phyloP scores from a whole-genome alignment of 2,888 invertebrate species.

The Parnassius smintheus region DNA sequence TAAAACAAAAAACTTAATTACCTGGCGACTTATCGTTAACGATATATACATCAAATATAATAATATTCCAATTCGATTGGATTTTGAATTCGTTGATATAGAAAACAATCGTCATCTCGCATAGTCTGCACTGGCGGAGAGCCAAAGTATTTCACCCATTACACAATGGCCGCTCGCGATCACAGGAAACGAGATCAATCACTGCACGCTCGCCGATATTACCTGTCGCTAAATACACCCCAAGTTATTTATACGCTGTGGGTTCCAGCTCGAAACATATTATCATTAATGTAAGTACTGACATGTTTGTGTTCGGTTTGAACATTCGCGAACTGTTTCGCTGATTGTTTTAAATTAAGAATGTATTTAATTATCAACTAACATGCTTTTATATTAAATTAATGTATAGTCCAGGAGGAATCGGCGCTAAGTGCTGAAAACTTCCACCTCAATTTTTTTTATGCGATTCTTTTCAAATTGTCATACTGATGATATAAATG shows the following conservation, averaged over 20 bases:
- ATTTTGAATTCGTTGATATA: constrained; percentile 13
- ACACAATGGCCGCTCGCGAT: constrained; percentile 51
- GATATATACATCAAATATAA: not conserved
- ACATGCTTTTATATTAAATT: not conserved
- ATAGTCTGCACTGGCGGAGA: constrained; percentile 53
- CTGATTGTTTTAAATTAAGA: constrained; percentile 7
- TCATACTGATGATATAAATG: no score
- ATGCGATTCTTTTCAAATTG: no score
- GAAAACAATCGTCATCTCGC: constrained; percentile 41
- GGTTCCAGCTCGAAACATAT: constrained; percentile 9
- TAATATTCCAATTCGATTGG: constrained; percentile 13
- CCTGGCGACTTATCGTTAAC: no score
- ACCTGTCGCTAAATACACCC: constrained; percentile 31
- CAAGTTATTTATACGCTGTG: constrained; percentile 20
- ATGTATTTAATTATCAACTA: not conserved
- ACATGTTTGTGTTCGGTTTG: constrained; percentile 7
- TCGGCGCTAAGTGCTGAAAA: no score
- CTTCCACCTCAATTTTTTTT: no score
- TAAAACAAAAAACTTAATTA: no score
- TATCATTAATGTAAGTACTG: constrained; percentile 21
- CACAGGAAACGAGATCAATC: constrained; percentile 67
- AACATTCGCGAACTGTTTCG: constrained; percentile 3
- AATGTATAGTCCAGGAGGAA: no score
- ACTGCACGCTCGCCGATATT: constrained; percentile 35
- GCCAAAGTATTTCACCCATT: constrained; percentile 68